Conservation (phyloP, 1,140 invertebrate genomes). For the Matsumurasca onukii region DNA sequence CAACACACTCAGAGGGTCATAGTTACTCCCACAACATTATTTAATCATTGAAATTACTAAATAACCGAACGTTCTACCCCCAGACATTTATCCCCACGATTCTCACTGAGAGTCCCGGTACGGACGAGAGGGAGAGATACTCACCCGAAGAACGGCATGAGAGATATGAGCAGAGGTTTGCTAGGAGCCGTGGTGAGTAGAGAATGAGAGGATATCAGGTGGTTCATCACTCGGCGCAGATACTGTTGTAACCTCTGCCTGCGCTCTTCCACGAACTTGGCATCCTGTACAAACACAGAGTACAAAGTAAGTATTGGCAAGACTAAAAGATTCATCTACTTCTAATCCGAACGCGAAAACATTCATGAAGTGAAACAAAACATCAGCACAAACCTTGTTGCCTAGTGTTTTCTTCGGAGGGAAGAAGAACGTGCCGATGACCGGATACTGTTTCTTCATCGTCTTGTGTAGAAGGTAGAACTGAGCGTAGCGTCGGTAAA, state of each 20-base stretch:
- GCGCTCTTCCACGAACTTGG: conserved; percentile 45
- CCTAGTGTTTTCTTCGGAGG: conserved; percentile 92
- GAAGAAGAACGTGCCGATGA: conserved; percentile 80
- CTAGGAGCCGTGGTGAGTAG: conserved; percentile 37
- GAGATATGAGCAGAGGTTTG: conserved; percentile 38
- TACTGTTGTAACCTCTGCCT: conserved; percentile 43
- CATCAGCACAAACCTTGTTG: conserved; percentile 67
- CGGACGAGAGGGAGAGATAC: conserved; percentile 10
- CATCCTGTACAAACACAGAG: conserved; percentile 40
- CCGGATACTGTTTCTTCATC: conserved; percentile 78
- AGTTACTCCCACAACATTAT: background rate
- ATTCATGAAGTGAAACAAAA: background rate
- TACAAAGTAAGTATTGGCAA: background rate
- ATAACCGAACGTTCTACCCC: background rate
- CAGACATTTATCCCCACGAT: background rate
- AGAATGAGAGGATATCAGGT: conserved; percentile 37
- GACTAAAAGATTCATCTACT: too few species aligned
- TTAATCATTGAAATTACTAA: background rate
- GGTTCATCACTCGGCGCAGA: conserved; percentile 42
- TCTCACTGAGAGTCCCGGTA: background rate
- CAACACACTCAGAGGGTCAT: background rate
- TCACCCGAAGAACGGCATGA: conserved; percentile 44
- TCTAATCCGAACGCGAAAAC: too few species aligned
- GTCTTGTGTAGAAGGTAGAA: conserved; percentile 80
- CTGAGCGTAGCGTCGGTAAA: conserved; percentile 88